These are phyloP conservation scores for Gallirallus australis DNA, from an alignment of 2,797 vertebrate species.

Conservation along the genomic window DNA sequence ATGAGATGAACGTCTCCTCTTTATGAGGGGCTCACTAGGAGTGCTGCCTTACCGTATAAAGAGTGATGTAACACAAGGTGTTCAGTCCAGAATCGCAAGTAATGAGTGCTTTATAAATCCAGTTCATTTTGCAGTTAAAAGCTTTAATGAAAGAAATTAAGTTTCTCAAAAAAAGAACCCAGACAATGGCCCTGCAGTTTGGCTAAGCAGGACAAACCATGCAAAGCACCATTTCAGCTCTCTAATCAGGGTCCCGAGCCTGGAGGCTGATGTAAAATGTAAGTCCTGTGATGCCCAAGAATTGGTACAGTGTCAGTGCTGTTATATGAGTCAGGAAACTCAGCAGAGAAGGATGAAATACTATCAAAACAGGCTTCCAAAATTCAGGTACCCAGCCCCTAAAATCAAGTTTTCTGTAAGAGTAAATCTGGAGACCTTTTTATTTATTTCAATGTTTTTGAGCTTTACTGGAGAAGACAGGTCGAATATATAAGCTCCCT, in stretches of 20 bases:
- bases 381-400: background rate
- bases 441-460: background rate
- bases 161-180: background rate
- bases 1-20: background rate
- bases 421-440: background rate
- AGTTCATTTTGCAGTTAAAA: background rate
- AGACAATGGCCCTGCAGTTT: background rate
- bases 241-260: background rate
- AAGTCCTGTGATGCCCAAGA: background rate
- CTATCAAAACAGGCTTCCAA: background rate
- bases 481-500: background rate
- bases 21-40: slow-evolving; percentile 8
- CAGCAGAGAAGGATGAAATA: background rate
- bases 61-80: background rate
- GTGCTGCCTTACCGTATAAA: background rate
- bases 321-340: background rate
- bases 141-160: slow-evolving; percentile 2
- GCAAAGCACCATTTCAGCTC: background rate
- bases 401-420: background rate
- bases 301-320: background rate
- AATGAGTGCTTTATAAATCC: background rate
- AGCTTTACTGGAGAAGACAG: background rate
- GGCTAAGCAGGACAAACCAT: background rate
- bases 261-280: background rate
- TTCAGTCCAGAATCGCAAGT: background rate